Evolutionary conservation across 2,797 vertebrate species (phyloP), one percentile per base, ranked within the genome.

Genomic region (Alca torda): DNA sequence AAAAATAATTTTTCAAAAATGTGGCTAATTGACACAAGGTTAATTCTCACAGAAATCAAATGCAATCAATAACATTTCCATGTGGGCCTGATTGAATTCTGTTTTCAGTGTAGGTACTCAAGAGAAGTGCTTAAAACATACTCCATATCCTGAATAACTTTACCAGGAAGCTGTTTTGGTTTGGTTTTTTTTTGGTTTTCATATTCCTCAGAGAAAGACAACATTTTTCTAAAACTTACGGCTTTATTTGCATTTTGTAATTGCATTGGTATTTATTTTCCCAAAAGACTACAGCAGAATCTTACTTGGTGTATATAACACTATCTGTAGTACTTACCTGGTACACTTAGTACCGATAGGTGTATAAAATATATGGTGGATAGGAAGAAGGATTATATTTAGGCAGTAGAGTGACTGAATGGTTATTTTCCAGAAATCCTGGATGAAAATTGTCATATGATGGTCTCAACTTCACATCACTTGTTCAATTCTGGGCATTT

Each of bases 161-260:
- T 41, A 50, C 67, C n/a, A 81, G 33, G 64, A 80, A 69, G 15
- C 50, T n/a, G 63, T 19, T 72, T 73, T 64, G 39, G 16, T 92
- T 92, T 68, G 61, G 20, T 45, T 65, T 56, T 60, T 60, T 25
- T 53, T 67, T 46, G 46, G 73, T 90, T 83, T 89, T 59, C 68
- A 70, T 19, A 70, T 89, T 94, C 51, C 61, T 84, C 39, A 78
- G 60, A 57, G 46, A 39, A 86, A 73, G 45, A 16, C 20, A 93
- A 48, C 33, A 76, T 60, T 89, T 89, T 77, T 89, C 33, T 31
- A 80, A 82, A 50, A 87, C 37, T n/a, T 45, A 43, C 21, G 75
- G n/a, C 24, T 74, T 84, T 73, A 95, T 95, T 95, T 97, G 51
- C 50, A 91, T 82, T 94, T 80, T 91, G 63, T 92, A 93, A 83